Conservation (phyloP, 2,797 vertebrate genomes). For the Mico argentatus region DNA sequence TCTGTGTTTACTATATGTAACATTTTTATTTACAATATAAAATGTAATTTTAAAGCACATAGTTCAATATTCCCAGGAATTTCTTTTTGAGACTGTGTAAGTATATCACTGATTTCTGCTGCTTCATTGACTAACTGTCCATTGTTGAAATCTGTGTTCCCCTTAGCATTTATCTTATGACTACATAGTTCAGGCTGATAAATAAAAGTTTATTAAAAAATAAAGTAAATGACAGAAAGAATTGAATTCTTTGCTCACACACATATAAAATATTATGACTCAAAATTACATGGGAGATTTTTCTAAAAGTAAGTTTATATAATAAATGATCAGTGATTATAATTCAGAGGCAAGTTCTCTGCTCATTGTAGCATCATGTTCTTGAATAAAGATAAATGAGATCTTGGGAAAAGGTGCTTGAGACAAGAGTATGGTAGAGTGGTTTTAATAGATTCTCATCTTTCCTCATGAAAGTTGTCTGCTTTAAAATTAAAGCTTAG, state of each 20-base stretch:
- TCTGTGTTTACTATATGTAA: background rate
- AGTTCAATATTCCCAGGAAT: background rate
- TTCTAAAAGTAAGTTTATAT: background rate
- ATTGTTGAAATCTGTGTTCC: background rate
- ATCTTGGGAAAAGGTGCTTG: background rate
- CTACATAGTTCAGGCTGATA: background rate
- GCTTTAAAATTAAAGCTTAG: constrained; percentile 42
- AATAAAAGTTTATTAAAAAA: background rate
- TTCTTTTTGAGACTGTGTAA: background rate
- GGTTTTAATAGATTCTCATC: constrained; percentile 26
- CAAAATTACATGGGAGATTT: background rate
- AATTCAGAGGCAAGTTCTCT: background rate
- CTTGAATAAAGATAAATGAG: constrained; percentile 17
- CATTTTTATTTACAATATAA: background rate
- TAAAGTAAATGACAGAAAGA: background rate
- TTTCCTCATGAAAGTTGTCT: constrained; percentile 49
- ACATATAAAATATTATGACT: background rate
- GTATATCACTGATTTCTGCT: background rate
- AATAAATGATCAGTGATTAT: background rate
- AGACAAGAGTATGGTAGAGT: background rate
- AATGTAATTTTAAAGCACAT: background rate
- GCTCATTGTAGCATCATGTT: background rate
- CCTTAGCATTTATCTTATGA: background rate
- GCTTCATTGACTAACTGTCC: background rate
- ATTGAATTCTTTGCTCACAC: background rate